A percentile compares a stretch with the other conserved stretches of the same genome.
Conservation (phyloP, 2,797 vertebrate genomes). For the Myiotriccus ornatus region DNA sequence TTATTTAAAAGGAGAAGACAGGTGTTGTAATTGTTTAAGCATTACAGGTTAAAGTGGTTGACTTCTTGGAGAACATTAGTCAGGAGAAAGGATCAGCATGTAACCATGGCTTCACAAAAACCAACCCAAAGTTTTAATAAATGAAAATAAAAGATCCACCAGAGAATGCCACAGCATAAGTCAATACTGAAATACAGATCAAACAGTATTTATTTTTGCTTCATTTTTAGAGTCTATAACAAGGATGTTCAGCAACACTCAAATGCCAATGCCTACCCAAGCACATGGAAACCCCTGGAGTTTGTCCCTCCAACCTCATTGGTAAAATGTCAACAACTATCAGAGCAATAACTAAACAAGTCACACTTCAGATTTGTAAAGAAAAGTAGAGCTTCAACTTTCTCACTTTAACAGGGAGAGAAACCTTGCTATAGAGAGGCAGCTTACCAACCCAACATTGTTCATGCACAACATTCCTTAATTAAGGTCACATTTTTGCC, state of each 20-base stretch:
- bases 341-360: slow-evolving; percentile 29
- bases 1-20: not conserved
- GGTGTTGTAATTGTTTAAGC: not conserved
- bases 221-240: slow-evolving; percentile 22
- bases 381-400: slow-evolving; percentile 5
- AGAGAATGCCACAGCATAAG: not conserved
- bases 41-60: not conserved
- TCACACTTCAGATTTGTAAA: slow-evolving; percentile 25
- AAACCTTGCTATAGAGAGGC: not conserved
- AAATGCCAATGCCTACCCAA: not conserved
- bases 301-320: not conserved
- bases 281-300: not conserved
- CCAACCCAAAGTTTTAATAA: not conserved
- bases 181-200: slow-evolving; percentile 16
- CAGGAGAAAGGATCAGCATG: not conserved
- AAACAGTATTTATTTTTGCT: slow-evolving; percentile 58
- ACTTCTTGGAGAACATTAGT: not conserved
- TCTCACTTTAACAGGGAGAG: not conserved
- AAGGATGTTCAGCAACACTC: slow-evolving; percentile 36
- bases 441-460: not conserved
- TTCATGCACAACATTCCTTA: slow-evolving; percentile 1
- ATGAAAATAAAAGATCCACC: not conserved
- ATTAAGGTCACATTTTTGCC: not conserved
- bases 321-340: slow-evolving; percentile 1
- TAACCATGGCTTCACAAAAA: not conserved